Conservation (phyloP, 1,140 invertebrate genomes). For the Pseudomyrmex pallidus region DNA sequence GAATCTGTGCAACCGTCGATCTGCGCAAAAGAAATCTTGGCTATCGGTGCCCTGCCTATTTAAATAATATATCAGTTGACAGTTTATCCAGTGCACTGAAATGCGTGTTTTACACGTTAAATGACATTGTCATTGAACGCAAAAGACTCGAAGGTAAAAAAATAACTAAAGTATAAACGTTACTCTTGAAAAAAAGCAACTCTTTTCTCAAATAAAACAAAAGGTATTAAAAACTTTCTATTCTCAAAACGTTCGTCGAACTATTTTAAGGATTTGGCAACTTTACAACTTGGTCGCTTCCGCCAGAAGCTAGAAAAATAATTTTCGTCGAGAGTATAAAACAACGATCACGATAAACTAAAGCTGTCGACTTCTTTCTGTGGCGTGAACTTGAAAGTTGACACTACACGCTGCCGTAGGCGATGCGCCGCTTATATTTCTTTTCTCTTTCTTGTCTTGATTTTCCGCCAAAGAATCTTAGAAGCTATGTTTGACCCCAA, state of each 20-base stretch:
- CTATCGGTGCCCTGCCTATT: too few relatives aligned
- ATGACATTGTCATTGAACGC: too few relatives aligned
- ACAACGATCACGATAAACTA: neutral
- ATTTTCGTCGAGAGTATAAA: conserved; percentile 33
- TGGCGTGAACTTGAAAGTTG: conserved; percentile 69
- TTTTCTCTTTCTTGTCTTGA: conserved; percentile 18
- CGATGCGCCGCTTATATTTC: conserved; percentile 22
- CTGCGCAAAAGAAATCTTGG: too few relatives aligned
- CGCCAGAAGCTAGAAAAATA: conserved; percentile 26
- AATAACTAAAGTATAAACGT: too few relatives aligned
- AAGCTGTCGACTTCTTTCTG: conserved; percentile 34
- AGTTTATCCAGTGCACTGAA: too few relatives aligned
- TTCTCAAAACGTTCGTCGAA: neutral
- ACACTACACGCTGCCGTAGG: conserved; percentile 63
- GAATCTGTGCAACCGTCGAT: too few relatives aligned
- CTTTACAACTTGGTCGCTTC: neutral
- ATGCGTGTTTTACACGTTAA: too few relatives aligned
- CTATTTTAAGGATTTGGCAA: neutral
- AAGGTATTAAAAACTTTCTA: too few relatives aligned
- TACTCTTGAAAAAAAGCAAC: too few relatives aligned
- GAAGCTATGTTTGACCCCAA: conserved; percentile 61
- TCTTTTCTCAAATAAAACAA: too few relatives aligned
- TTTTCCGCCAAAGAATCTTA: conserved; percentile 43
- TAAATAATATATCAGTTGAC: too few relatives aligned
- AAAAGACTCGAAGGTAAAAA: too few relatives aligned